A percentile compares a stretch with the other conserved stretches of the same genome.
Conservation (phyloP, 2,113 vertebrate species). For the Crotalus tigris region DNA sequence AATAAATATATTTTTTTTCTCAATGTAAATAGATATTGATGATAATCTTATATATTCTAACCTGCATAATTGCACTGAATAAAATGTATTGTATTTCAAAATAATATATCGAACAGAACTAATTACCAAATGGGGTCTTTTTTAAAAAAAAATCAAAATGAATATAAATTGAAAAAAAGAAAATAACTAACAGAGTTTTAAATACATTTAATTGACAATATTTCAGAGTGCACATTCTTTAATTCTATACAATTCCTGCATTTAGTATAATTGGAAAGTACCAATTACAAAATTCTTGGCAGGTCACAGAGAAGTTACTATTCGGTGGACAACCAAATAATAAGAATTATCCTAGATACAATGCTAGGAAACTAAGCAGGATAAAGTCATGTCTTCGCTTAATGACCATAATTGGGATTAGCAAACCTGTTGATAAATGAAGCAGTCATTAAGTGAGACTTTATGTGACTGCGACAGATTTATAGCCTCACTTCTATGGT, state of each 20-base stretch:
- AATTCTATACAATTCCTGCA: background rate
- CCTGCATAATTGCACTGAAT: background rate
- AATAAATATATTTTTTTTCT: background rate
- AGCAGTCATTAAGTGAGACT: background rate
- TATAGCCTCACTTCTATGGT: background rate
- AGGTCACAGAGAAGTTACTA: background rate
- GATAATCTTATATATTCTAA: background rate
- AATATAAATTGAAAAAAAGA: background rate
- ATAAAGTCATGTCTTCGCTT: background rate
- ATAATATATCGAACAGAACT: background rate
- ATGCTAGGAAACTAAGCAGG: background rate
- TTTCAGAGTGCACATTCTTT: background rate
- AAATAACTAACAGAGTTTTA: background rate
- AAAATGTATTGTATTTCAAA: background rate
- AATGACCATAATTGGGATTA: background rate
- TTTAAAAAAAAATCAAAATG: background rate
- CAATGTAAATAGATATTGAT: background rate
- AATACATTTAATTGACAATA: background rate
- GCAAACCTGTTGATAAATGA: background rate
- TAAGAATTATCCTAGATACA: background rate
- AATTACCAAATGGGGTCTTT: background rate
- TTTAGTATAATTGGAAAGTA: background rate
- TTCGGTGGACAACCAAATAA: background rate
- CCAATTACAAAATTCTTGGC: background rate
- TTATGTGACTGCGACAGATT: background rate